Evolutionary conservation across 2,888 invertebrate genomes (phyloP), one percentile per base, ranked within the genome.

Genomic region (Epinotia brunnichana): DNA sequence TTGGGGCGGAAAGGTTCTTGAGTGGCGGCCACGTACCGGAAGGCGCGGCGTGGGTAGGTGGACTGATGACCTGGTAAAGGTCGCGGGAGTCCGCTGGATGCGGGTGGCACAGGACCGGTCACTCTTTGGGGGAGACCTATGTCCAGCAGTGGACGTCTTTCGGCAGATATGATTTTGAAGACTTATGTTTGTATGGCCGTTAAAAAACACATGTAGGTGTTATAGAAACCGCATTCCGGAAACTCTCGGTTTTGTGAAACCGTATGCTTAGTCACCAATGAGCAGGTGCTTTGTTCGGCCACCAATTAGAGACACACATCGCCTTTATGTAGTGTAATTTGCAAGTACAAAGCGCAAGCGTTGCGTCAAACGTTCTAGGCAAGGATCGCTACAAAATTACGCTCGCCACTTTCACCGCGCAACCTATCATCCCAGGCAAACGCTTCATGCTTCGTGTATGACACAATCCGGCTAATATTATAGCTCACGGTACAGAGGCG

Each of bases 321-420:
- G 69, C 39, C 72, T 73, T 73, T 73, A 73, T 73, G 73, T 59
- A 35, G 73, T 41, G 68, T 21, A 73, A 73, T 73, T 68, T 69
- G 62, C 68, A 21, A 62, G 57, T 41, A 73, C 73, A 73, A 73
- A 73, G 73, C 72, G 63, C 41, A 41, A 68, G 3, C 21, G 68
- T 68, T 69, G 73, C 73, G 73, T 62, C 41, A 69, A 44, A 35
- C 9, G 29, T 62, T 44, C 63, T 57, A 39, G 63, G 21, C 53
- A 48, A 73, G 68, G 73, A 73, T 73, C 63, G 54, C 61, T 57
- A 51, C 62, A 53, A 69, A 69, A 73, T 63, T 57, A 73, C 62
- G 68, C 68, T 68, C n/a, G 71, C 54, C 57, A 73, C 73, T 73
- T 73, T 73, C 73, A 69, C 73, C 57, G 57, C 51, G 21, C 10